phyloP scores from a whole-genome alignment of 1,140 invertebrate species.

The Solen grandis region DNA sequence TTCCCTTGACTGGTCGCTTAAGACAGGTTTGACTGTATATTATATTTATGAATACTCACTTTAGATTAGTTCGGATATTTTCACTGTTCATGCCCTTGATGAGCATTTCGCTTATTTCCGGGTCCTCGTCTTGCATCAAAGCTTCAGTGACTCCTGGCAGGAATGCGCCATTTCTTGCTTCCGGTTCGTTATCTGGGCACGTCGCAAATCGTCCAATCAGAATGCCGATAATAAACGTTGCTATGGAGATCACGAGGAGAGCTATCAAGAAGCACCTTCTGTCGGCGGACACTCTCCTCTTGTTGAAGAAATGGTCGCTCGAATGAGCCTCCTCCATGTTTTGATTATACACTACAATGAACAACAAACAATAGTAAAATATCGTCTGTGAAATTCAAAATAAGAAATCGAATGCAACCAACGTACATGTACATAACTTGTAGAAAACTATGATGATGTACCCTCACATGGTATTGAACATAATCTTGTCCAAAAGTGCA shows the following conservation, averaged over 20 bases:
- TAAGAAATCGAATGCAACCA: too few relatives aligned
- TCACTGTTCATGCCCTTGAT: conserved; percentile 56
- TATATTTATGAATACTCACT: conserved; percentile 58
- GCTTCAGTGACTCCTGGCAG: conserved; percentile 5
- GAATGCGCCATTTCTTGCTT: neutral
- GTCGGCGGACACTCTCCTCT: conserved; percentile 10
- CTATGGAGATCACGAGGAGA: neutral
- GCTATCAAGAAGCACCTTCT: conserved; percentile 21
- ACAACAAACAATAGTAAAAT: too few relatives aligned
- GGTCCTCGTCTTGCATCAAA: conserved; percentile 46
- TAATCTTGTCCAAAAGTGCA: too few relatives aligned
- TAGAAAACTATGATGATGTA: too few relatives aligned
- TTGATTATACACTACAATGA: neutral
- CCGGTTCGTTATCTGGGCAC: conserved; percentile 6
- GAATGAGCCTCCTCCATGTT: conserved; percentile 1
- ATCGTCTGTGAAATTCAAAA: too few relatives aligned
- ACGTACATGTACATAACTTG: too few relatives aligned
- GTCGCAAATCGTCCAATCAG: conserved; percentile 32
- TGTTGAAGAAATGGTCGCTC: neutral
- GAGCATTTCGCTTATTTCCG: conserved; percentile 33
- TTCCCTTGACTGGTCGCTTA: too few relatives aligned
- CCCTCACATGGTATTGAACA: too few relatives aligned
- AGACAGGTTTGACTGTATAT: too few relatives aligned
- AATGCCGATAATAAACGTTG: conserved; percentile 33
- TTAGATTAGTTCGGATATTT: conserved; percentile 65